Conservation (phyloP, 2,888 invertebrate genomes). For the Galeruca laticollis region DNA sequence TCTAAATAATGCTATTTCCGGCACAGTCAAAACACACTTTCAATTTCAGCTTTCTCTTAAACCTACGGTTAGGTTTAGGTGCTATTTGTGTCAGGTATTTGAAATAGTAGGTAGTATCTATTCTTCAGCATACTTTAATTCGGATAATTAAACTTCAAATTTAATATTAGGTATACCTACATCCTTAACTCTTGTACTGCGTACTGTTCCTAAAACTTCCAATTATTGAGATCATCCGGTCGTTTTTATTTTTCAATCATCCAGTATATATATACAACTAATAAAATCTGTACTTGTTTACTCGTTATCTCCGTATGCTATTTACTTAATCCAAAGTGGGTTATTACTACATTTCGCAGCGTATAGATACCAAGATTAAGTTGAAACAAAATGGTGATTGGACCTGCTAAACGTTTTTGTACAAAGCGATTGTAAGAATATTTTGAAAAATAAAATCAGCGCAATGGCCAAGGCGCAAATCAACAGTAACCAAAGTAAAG, state of each 20-base stretch:
- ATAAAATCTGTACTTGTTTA: constrained; percentile 27
- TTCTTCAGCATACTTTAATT: no score
- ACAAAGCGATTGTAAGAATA: neutral
- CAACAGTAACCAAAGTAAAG: constrained; percentile 28
- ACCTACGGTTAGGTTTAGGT: no score
- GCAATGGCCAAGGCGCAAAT: neutral
- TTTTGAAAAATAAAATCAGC: neutral
- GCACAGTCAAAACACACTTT: no score
- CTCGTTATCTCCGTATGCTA: constrained; percentile 26
- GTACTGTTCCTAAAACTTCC: neutral
- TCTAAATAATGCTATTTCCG: no score
- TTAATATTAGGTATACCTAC: no score
- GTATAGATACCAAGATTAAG: constrained; percentile 16
- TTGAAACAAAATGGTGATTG: neutral
- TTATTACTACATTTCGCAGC: constrained; percentile 15
- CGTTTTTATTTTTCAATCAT: constrained; percentile 9
- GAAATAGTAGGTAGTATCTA: no score
- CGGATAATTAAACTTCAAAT: no score
- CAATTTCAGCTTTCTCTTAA: no score
- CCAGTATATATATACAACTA: neutral
- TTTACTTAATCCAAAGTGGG: constrained; percentile 35
- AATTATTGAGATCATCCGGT: neutral
- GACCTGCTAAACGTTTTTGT: neutral
- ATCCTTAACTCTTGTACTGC: no score
- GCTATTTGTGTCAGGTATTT: no score